Evolutionary conservation across 2,113 vertebrate genomes (phyloP), one percentile per base, ranked within the genome.

Genomic region (Herpailurus yagouaroundi): DNA sequence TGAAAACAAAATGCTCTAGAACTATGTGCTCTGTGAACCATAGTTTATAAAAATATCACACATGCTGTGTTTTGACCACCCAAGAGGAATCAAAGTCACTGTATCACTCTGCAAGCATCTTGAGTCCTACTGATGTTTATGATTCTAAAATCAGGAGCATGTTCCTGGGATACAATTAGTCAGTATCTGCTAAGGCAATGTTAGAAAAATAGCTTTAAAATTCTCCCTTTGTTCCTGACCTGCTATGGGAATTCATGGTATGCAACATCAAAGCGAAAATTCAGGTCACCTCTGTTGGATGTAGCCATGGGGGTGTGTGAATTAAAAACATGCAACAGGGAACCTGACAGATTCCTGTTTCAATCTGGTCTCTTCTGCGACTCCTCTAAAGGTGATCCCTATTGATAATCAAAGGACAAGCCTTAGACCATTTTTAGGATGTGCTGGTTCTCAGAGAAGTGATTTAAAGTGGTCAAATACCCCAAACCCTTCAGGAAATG

Each of bases 21-120:
- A 94, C 89, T 88, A 10, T 85, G 83, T 91, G 45, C 88, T 97
- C 87, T 94, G 80, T 94, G 95, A 97, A 91, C 94, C 76, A 85
- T 18, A 45, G 69, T 95, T 85, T 97, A 85, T 63, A 50, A 97
- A 94, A 97, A 97, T 68, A 95, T 73, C 60, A n/a, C 77, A 88
- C 91, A 92, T 5, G 87, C 94, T 97, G 92, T 66, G 91, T 76
- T 97, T 80, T 97, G 97, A 97, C 96, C 96, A 96, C 92, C 95
- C 95, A 95, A 81, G 88, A 91, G 92, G 92, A 89, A 94, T 92
- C 63, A 96, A 97, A 93, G 82, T 94, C 55, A 36, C 57, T 71
- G 27, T 3, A 88, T 77, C 69, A n/a, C 41, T 80, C 52, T 69
- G 29, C 60, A 86, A 86, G 63, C 52, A 71, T 77, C 41, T 93